Conservation (phyloP, 2,888 invertebrate genomes). For the Ethmia dodecea region DNA sequence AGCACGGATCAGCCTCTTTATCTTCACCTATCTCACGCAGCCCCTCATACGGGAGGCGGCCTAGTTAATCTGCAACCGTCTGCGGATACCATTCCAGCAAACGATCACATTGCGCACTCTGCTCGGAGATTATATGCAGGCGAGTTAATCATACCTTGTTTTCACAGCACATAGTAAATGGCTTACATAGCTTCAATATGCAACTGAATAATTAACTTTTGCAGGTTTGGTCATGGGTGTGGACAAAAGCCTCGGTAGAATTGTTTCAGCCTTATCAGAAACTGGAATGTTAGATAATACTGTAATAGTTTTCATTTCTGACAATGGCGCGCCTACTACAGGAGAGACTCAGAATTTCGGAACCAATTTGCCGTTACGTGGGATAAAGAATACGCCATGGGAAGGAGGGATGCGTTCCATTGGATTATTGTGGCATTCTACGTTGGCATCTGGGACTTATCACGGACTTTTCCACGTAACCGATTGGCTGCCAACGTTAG, state of each 20-base stretch:
- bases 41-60: conserved; percentile 85
- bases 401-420: conserved; percentile 87
- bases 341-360: conserved; percentile 81
- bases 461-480: conserved; percentile 81
- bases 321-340: conserved; percentile 87
- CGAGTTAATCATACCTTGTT: conserved; percentile 31
- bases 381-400: conserved; percentile 86
- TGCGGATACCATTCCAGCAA: conserved; percentile 78
- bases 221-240: conserved; percentile 81
- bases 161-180: background rate
- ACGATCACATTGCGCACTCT: conserved; percentile 81
- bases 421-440: conserved; percentile 79
- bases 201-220: conserved; percentile 20
- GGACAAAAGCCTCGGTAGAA: conserved; percentile 86
- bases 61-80: conserved; percentile 84
- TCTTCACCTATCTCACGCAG: conserved; percentile 85
- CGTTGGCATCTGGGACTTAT: conserved; percentile 71
- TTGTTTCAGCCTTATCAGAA: conserved; percentile 81
- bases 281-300: conserved; percentile 84
- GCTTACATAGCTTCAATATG: background rate
- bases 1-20: conserved; percentile 79
- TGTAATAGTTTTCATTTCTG: conserved; percentile 88
- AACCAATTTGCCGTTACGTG: conserved; percentile 84
- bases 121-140: conserved; percentile 84
- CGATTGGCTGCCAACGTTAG: conserved; percentile 87